Evolutionary conservation across 2,797 vertebrate genomes (phyloP).

Genomic region (Siniperca undulata): DNA sequence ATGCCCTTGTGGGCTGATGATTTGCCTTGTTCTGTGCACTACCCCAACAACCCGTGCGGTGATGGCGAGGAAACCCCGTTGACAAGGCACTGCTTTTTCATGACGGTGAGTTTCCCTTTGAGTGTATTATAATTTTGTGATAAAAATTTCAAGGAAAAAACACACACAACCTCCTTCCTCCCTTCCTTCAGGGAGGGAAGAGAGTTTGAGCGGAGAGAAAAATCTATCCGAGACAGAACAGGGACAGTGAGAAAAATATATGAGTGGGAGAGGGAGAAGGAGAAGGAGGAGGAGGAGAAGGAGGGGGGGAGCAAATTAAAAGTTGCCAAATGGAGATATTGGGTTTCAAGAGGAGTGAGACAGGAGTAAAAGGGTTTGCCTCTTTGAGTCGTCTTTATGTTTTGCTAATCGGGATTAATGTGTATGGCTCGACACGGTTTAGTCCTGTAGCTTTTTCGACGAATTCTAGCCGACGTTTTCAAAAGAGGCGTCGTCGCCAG

Average conservation of each 20-base stretch:
- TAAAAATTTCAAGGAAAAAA: slow-evolving; percentile 99
- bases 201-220: slow-evolving; percentile 90
- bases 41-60: slow-evolving; percentile 97
- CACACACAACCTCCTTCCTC: slow-evolving; percentile 98
- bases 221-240: slow-evolving; percentile 94
- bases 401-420: slow-evolving; percentile 88
- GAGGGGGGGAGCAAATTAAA: slow-evolving; percentile 97
- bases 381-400: slow-evolving; percentile 86
- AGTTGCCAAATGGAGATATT: slow-evolving; percentile 99
- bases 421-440: slow-evolving; percentile 76
- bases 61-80: slow-evolving; percentile 99
- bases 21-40: slow-evolving; percentile 83
- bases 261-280: slow-evolving; percentile 95
- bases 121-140: slow-evolving; percentile 99
- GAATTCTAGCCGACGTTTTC: slow-evolving; percentile 70
- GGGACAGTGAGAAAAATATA: slow-evolving; percentile 88
- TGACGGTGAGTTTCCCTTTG: slow-evolving; percentile 99
- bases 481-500: slow-evolving; percentile 70
- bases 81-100: slow-evolving; percentile 99
- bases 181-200: slow-evolving; percentile 95
- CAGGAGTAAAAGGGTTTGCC: slow-evolving; percentile 88
- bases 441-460: slow-evolving; percentile 73
- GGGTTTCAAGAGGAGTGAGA: slow-evolving; percentile 98
- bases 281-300: slow-evolving; percentile 88
- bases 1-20: slow-evolving; percentile 49